Evolutionary conservation across 1,140 invertebrate genomes (phyloP).

Genomic region (Drosophila subpulchrella): DNA sequence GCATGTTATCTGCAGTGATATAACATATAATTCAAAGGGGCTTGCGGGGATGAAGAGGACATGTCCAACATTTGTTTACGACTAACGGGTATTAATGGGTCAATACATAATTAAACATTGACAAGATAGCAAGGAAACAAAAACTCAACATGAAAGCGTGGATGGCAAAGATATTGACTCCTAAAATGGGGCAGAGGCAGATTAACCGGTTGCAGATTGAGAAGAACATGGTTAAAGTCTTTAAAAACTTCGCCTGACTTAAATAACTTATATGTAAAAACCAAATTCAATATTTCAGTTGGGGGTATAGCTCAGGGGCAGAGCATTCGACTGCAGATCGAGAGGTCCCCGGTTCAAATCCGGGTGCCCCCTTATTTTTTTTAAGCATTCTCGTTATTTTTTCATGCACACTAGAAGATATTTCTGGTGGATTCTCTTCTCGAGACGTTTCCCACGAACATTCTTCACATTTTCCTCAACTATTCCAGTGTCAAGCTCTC

Average conservation of each 20-base stretch:
- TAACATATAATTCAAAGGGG: neutral
- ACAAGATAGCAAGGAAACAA: neutral
- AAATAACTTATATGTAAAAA: neutral
- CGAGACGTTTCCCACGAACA: conserved; percentile 17
- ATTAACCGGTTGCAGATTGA: neutral
- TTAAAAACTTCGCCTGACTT: neutral
- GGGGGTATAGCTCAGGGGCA: conserved; percentile 96
- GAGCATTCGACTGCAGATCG: conserved; percentile 97
- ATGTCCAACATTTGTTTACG: neutral
- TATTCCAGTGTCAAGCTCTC: conserved; percentile 3
- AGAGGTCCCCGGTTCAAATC: conserved; percentile 97
- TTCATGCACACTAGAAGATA: conserved; percentile 1
- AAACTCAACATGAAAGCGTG: neutral
- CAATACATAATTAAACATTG: neutral
- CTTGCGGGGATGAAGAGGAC: neutral
- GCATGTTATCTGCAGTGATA: too few species aligned
- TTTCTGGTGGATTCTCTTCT: neutral
- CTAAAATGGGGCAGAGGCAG: neutral
- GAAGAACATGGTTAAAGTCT: neutral
- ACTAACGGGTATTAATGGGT: neutral
- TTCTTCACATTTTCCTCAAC: conserved; percentile 33
- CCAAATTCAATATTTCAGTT: neutral
- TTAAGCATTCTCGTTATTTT: neutral
- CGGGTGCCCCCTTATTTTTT: conserved; percentile 87
- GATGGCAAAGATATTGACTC: neutral